Evolutionary conservation across 2,797 vertebrate genomes (phyloP).

Genomic region (Chiropotes sagulatus): DNA sequence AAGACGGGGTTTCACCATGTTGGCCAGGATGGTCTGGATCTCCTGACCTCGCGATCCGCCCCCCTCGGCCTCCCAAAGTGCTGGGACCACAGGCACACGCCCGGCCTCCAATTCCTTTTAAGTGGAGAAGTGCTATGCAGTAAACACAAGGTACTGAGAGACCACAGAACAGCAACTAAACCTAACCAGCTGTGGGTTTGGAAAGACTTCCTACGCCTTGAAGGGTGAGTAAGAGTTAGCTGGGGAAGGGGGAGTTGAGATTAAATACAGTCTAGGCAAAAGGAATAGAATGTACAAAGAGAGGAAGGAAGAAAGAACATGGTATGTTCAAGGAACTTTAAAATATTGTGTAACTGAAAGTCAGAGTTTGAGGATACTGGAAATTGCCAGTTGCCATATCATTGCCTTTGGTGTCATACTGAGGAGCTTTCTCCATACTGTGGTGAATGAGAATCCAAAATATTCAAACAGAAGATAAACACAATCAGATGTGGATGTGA

Average conservation of each 20-base stretch:
- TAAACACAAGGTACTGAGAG: background rate
- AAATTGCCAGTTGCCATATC: background rate
- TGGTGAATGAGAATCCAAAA: background rate
- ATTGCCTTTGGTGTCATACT: background rate
- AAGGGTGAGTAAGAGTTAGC: background rate
- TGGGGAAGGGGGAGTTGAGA: background rate
- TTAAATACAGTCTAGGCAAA: background rate
- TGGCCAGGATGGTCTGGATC: no score
- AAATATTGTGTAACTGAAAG: background rate
- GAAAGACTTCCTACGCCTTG: background rate
- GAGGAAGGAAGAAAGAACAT: background rate
- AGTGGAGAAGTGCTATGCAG: background rate
- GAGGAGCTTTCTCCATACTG: background rate
- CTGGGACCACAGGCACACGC: no score
- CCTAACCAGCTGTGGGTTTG: background rate
- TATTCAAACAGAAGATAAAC: background rate
- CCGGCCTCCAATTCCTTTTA: background rate
- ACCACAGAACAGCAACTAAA: background rate
- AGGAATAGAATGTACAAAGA: background rate
- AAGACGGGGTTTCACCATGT: no score
- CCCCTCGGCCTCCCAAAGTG: no score
- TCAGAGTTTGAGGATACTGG: background rate
- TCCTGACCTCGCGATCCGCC: no score
- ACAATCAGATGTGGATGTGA: background rate
- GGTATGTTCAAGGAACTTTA: background rate